A percentile compares a stretch with the other conserved stretches of the same genome.
Evolutionary conservation across 2,113 vertebrate genomes (phyloP).

Genomic region (Pandion haliaetus): DNA sequence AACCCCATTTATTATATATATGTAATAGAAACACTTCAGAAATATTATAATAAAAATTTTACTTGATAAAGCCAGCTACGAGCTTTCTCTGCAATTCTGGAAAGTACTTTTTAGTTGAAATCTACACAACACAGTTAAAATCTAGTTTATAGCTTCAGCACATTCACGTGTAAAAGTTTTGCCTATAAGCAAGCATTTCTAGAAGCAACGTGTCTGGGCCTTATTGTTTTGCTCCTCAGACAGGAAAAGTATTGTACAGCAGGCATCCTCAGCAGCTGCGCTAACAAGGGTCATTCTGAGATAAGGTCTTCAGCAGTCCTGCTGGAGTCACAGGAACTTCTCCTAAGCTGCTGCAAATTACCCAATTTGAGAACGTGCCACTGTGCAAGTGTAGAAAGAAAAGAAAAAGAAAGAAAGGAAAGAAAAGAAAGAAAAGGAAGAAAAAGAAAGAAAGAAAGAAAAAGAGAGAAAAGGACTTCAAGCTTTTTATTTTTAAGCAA

Average conservation of each 20-base stretch:
- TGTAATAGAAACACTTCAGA: not conserved
- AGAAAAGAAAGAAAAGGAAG: no score
- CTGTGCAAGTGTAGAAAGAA: not conserved
- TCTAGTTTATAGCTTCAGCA: not conserved
- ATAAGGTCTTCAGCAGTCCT: not conserved
- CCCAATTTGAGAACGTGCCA: accelerated
- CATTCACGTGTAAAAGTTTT: not conserved
- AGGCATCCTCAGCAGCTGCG: not conserved
- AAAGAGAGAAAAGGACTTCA: not conserved
- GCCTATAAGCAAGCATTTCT: not conserved
- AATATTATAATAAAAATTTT: not conserved
- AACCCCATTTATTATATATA: not conserved
- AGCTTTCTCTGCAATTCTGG: not conserved
- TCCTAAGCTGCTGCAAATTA: not conserved
- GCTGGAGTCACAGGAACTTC: not conserved
- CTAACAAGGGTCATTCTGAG: not conserved
- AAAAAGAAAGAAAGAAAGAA: accelerated
- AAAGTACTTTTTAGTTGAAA: not conserved
- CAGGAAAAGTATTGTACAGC: not conserved
- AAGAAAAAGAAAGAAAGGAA: no score
- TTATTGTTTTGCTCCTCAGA: not conserved
- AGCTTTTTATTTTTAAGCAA: not conserved
- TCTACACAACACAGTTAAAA: not conserved
- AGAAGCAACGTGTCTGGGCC: not conserved
- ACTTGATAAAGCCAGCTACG: not conserved